Evolutionary conservation across 1,140 invertebrate genomes (phyloP), one percentile per base, ranked within the genome.

Genomic region (Drosophila takahashii): DNA sequence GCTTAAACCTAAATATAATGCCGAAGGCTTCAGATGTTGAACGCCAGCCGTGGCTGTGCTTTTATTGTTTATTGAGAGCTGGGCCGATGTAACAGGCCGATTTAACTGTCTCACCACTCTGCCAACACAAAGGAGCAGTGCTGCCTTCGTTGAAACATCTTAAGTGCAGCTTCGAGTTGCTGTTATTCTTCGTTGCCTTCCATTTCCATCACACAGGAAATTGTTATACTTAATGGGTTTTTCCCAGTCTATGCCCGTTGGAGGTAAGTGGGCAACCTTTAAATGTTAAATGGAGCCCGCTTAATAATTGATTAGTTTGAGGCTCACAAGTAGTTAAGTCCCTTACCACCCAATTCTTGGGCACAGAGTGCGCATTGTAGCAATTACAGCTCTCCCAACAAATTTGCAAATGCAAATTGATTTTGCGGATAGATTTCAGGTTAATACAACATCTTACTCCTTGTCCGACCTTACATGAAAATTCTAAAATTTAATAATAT

Each of bases 171-270:
- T 47, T 78, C 64, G 42, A 36, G 73, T 77, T 59, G 79, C 79
- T 66, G 65, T 67, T 67, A 29, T 81, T 62, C 44, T 62, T 69
- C 42, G 34, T 16, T 39, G 41, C 29, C 65, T 44, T 39, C 42
- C 42, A 59, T 61, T 65, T 65, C 44, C 48, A 58, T 51, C 67
- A 56, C 58, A 58, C 67, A 81, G 75, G 79, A 83, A 83, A 84
- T 84, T 79, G 76, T 84, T 83, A 76, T 83, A 61, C 71, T 79
- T 79, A 75, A 79, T 83, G 76, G 64, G 59, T 71, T 83, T 83
- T 64, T 65, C 8, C 48, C 48, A 51, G 64, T 64, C 62, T 79
- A 58, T 39, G 61, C 36, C 54, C 32, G 48, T 29, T 29, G 48
- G 29, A 18, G 26, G 26, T 61, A 59, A 61, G 36, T 61, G 36